A percentile compares a stretch with the other conserved stretches of the same genome.
Evolutionary conservation across 2,888 invertebrate genomes (phyloP).

Genomic region (Ecdyonurus torrentis): DNA sequence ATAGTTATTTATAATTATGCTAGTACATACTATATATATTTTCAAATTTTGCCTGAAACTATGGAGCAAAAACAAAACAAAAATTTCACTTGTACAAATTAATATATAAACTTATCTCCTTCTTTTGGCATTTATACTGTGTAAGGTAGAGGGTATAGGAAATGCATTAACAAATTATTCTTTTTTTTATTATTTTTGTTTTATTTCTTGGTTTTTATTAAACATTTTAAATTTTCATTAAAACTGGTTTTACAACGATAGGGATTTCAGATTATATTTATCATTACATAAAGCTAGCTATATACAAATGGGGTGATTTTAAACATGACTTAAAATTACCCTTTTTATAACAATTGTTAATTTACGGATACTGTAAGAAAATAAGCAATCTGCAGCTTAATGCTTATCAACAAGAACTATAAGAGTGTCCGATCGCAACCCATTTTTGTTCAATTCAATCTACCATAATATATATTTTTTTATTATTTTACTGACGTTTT

Average conservation of each 20-base stretch:
- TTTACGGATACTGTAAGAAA: not conserved
- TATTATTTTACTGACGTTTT: not conserved
- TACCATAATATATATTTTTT: not conserved
- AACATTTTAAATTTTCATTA: not conserved
- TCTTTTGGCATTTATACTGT: too few species aligned
- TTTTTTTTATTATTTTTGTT: too few species aligned
- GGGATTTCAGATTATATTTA: too few species aligned
- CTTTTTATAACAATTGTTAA: not conserved
- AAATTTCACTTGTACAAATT: too few species aligned
- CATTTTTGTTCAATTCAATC: not conserved
- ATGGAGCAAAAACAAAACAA: too few species aligned
- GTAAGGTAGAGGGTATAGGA: not conserved
- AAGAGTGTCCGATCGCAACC: not conserved
- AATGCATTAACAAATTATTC: not conserved
- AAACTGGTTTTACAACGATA: constrained; percentile 2
- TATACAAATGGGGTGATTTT: not conserved
- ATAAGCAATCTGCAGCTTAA: not conserved
- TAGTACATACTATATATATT: too few species aligned
- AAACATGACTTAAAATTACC: not conserved
- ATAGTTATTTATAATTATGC: too few species aligned
- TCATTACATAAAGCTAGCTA: not conserved
- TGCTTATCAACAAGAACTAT: not conserved
- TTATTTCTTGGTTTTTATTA: not conserved
- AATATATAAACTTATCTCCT: too few species aligned
- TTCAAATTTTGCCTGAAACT: too few species aligned